Evolutionary conservation across 2,888 invertebrate species (phyloP).

Genomic region (Conomelus anceps): DNA sequence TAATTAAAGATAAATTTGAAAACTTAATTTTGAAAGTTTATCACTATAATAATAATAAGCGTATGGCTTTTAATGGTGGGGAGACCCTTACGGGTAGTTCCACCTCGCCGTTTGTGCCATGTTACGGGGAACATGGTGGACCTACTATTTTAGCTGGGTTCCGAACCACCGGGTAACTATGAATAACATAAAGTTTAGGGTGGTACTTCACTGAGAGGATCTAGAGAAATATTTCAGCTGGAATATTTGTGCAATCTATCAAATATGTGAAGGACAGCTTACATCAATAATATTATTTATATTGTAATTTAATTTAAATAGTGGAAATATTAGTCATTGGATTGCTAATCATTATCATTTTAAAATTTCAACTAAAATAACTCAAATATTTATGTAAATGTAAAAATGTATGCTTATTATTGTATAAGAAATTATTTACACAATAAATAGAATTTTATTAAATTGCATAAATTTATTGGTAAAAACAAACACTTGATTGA

Average conservation of each 20-base stretch:
- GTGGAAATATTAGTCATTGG: not conserved
- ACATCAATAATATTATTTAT: too few species aligned
- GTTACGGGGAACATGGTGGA: too few species aligned
- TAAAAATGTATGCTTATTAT: not conserved
- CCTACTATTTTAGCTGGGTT: too few species aligned
- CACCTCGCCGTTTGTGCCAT: too few species aligned
- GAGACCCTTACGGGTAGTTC: too few species aligned
- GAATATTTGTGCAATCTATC: not conserved
- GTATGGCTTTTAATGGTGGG: too few species aligned
- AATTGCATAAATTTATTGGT: not conserved
- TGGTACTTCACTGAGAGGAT: not conserved
- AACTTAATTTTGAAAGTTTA: too few species aligned
- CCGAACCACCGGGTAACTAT: too few species aligned
- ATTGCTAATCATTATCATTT: not conserved
- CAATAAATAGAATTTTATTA: not conserved
- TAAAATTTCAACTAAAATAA: not conserved
- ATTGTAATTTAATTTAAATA: not conserved
- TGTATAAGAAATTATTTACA: not conserved
- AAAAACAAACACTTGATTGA: too few species aligned
- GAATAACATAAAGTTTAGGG: too few species aligned
- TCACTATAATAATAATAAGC: too few species aligned
- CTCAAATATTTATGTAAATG: not conserved
- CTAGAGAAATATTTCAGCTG: not conserved
- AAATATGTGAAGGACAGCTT: not conserved
- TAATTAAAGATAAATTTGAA: too few species aligned